phyloP scores from a whole-genome alignment of 2,113 vertebrate species.

The Ahaetulla prasina region DNA sequence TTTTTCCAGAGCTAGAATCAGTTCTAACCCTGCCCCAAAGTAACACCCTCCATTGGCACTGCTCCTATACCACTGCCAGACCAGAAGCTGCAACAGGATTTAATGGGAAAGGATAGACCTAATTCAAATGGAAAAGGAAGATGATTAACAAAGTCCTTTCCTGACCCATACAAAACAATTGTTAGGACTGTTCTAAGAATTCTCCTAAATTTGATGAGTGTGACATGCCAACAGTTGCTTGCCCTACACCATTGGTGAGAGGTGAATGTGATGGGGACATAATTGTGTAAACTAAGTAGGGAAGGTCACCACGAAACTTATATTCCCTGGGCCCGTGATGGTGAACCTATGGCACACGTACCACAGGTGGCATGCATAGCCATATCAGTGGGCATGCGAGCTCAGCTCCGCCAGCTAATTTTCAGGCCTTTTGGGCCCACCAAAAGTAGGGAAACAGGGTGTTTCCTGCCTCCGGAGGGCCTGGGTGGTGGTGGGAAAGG shows the following conservation, averaged over 20 bases:
- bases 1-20: background rate
- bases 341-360: too few relatives aligned
- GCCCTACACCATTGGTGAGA: background rate
- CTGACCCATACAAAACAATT: background rate
- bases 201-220: background rate
- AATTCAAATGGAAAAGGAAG: background rate
- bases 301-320: background rate
- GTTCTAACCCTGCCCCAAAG: background rate
- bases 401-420: too few relatives aligned
- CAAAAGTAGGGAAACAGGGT: too few relatives aligned
- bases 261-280: background rate
- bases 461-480: too few relatives aligned
- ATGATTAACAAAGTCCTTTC: background rate
- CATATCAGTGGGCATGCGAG: too few relatives aligned
- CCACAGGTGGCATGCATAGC: too few relatives aligned
- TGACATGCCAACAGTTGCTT: background rate
- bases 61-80: background rate
- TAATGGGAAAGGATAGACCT: background rate
- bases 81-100: background rate
- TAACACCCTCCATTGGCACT: background rate
- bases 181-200: background rate
- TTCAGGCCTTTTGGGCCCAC: too few relatives aligned
- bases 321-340: background rate
- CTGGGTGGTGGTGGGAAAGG: too few relatives aligned
- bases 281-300: background rate